Evolutionary conservation across 2,113 vertebrate genomes (phyloP), one percentile per base, ranked within the genome.

Genomic region (Neolamprologus hecqui): DNA sequence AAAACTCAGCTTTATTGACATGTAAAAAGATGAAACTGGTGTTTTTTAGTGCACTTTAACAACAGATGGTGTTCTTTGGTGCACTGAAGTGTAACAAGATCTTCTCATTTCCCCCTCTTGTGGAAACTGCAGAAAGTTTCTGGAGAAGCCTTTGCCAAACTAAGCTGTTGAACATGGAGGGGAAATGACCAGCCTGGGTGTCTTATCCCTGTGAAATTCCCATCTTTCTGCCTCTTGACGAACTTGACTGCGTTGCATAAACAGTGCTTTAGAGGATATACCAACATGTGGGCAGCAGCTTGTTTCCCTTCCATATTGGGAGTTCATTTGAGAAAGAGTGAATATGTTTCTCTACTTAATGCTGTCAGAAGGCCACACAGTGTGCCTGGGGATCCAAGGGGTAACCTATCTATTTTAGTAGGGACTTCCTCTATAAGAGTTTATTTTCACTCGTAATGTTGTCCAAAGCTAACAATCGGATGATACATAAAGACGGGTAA

Each of bases 391-490:
- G 86, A 92, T 83, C 86, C 88, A 88, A 89, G 57, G 77, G 90
- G 91, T 92, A 90, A 91, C 89, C 89, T 80, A 88, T 94, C 94
- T 96, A 96, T 96, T 96, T 96, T 93, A 92, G 89, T 88, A 93
- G 89, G 91, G 93, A 95, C 94, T 95, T 96, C 95, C 95, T 96
- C 94, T 89, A 89, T 93, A 85, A 94, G 86, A 86, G 95, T 96
- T 96, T 95, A 86, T 96, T 96, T 97, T 96, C 85, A 86, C 91
- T 88, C 80, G 90, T 92, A 86, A 90, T 26, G 54, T 73, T 21
- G 83, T 95, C 96, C 96, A 96, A 96, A 90, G 94, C 82, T 83
- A 96, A 96, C 95, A 97, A 89, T 90, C 45, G 35, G 91, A 91
- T 82, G 89, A 94, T 93, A 92, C 89, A 82, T 90, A 87, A 89